phyloP scores from a whole-genome alignment of 2,888 invertebrate species.

The Melanotus villosus region DNA sequence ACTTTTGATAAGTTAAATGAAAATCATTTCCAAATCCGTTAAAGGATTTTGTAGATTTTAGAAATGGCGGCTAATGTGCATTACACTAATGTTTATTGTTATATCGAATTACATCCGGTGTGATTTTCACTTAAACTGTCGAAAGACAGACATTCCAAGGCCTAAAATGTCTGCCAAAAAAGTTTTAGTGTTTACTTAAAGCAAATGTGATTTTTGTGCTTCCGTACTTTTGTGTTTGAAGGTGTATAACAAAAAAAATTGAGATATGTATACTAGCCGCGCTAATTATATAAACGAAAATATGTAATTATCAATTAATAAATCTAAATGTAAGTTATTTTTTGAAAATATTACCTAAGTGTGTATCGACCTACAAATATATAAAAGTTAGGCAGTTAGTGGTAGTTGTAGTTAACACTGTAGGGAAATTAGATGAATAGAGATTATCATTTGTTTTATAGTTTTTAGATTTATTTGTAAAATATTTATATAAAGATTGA shows the following conservation, averaged over 20 bases:
- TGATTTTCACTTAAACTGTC: slow-evolving; percentile 17
- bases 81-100: too few relatives aligned
- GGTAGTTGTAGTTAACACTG: slow-evolving; percentile 32
- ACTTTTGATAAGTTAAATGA: slow-evolving; percentile 32
- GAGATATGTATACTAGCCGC: slow-evolving; percentile 29
- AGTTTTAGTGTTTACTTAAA: slow-evolving; percentile 48
- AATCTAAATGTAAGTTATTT: slow-evolving; percentile 43
- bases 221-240: slow-evolving; percentile 57
- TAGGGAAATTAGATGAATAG: slow-evolving; percentile 23
- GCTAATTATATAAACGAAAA: slow-evolving; percentile 34
- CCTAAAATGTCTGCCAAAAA: slow-evolving; percentile 35
- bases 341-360: slow-evolving; percentile 41
- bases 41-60: slow-evolving; percentile 22
- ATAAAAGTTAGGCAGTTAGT: slow-evolving; percentile 15
- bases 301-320: slow-evolving; percentile 40
- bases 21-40: slow-evolving; percentile 34
- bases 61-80: not conserved
- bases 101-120: not conserved
- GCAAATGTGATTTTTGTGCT: slow-evolving; percentile 65
- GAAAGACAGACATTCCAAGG: slow-evolving; percentile 31
- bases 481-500: slow-evolving; percentile 39
- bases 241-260: slow-evolving; percentile 8
- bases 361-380: slow-evolving; percentile 37
- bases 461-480: slow-evolving; percentile 23
- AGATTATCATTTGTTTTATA: slow-evolving; percentile 22